Percentiles rank a stretch among this genome's conserved stretches.
These are phyloP conservation scores for Aspidoscelis tigris DNA, from an alignment of 2,113 vertebrate species.

Conservation along the genomic window DNA sequence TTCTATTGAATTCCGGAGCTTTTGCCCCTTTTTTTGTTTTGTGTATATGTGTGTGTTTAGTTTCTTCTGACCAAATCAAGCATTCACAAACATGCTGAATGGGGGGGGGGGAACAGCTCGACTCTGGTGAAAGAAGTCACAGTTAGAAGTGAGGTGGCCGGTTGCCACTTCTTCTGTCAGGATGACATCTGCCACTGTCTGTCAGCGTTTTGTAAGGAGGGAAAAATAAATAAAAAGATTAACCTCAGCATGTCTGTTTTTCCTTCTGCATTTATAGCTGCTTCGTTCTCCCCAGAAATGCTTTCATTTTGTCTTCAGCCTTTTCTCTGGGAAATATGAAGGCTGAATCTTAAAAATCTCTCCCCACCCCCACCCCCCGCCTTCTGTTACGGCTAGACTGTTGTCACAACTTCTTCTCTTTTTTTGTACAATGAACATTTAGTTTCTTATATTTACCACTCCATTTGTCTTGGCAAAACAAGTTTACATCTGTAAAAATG, in stretches of 20 bases:
- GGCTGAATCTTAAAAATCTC: accelerated
- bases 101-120: constrained; percentile 53
- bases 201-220: background rate
- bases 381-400: constrained; percentile 15
- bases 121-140: constrained; percentile 57
- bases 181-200: constrained; percentile 61
- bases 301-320: constrained; percentile 1
- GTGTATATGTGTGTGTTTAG: constrained; percentile 34
- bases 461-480: constrained; percentile 57
- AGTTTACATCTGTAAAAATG: constrained; percentile 52
- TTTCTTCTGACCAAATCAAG: constrained; percentile 68
- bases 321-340: constrained; percentile 31
- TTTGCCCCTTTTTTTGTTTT: constrained; percentile 30
- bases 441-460: constrained; percentile 56
- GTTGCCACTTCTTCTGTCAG: constrained; percentile 56
- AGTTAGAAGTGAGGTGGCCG: constrained; percentile 51
- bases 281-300: background rate
- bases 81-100: constrained; percentile 65
- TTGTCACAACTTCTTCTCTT: constrained; percentile 19
- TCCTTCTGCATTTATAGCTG: background rate
- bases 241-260: constrained; percentile 21
- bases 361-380: background rate
- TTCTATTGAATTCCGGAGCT: constrained; percentile 73
- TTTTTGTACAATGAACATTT: constrained; percentile 35
- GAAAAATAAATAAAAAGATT: background rate